phyloP scores from a whole-genome alignment of 2,113 vertebrate genomes.

The Hoplias malabaricus region DNA sequence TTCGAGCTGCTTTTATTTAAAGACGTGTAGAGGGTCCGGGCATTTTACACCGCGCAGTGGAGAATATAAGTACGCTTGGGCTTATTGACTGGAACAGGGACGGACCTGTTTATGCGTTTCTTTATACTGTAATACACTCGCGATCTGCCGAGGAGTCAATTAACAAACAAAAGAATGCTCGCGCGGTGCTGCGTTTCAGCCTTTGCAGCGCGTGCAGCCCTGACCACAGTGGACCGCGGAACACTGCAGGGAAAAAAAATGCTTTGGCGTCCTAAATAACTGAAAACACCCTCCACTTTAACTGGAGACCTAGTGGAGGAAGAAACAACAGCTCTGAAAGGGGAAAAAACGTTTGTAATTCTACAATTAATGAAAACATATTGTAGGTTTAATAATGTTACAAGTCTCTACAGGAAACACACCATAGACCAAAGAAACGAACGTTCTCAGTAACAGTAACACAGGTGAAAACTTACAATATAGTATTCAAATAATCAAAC shows the following conservation, averaged over 20 bases:
- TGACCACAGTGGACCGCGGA: slow-evolving; percentile 43
- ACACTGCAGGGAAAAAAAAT: slow-evolving; percentile 34
- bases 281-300: no score
- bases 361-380: no score
- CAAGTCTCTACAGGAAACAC: no score
- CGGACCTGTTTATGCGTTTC: slow-evolving; percentile 48
- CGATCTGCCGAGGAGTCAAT: slow-evolving; percentile 57
- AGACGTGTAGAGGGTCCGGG: background rate
- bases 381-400: no score
- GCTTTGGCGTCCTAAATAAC: slow-evolving; percentile 44
- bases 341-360: no score
- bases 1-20: background rate
- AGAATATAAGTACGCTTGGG: background rate
- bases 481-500: no score
- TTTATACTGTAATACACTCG: slow-evolving; percentile 48
- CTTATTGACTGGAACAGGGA: slow-evolving; percentile 35
- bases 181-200: slow-evolving; percentile 52
- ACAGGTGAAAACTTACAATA: no score
- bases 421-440: no score
- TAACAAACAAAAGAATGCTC: slow-evolving; percentile 52
- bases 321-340: no score
- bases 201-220: slow-evolving; percentile 17
- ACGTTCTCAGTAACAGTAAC: no score
- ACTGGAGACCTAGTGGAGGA: no score
- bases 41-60: background rate